Evolutionary conservation across 1,140 invertebrate genomes (phyloP).

Genomic region (Ylistrum balloti): DNA sequence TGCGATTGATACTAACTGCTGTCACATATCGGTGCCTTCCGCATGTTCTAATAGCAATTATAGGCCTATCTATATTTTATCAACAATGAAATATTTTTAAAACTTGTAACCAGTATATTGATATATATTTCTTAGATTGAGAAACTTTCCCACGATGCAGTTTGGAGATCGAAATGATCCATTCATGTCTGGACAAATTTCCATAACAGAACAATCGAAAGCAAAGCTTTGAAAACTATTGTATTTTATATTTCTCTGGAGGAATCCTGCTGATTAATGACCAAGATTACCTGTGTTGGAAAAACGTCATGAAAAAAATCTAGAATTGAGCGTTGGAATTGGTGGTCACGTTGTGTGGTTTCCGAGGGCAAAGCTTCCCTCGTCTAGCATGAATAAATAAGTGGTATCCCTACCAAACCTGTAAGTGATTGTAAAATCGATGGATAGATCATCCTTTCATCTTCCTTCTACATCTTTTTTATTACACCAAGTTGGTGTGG

Average conservation of each 20-base stretch:
- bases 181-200: not conserved
- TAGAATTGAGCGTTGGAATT: not conserved
- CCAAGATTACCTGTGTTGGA: not conserved
- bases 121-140: no score
- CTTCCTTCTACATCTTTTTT: not conserved
- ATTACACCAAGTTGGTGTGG: not conserved
- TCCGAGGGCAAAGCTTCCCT: constrained; percentile 1
- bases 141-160: not conserved
- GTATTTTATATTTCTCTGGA: constrained; percentile 5
- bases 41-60: no score
- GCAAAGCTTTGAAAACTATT: not conserved
- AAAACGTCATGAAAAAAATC: constrained; percentile 2
- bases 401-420: not conserved
- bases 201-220: not conserved
- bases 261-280: not conserved
- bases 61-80: no score
- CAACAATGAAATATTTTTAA: no score
- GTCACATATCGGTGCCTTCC: no score
- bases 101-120: no score
- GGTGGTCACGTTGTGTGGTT: constrained; percentile 2
- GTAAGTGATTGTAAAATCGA: constrained; percentile 9
- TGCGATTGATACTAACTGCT: no score
- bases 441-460: not conserved
- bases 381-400: constrained; percentile 9
- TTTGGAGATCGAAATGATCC: not conserved